phyloP scores from a whole-genome alignment of 1,140 invertebrate species.

The Forficula auricularia region DNA sequence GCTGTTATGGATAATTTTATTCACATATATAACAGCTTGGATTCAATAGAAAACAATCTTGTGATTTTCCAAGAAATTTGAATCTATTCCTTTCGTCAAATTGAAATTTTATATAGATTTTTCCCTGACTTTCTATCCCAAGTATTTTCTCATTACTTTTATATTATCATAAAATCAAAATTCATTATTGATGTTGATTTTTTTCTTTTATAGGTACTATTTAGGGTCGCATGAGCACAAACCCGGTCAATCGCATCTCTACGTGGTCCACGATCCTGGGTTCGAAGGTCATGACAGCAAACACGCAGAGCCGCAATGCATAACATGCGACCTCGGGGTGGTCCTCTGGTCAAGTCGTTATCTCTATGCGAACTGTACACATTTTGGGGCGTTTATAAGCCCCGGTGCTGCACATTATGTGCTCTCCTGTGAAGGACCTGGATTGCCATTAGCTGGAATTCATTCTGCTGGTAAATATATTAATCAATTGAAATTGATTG shows the following conservation, averaged over 20 bases:
- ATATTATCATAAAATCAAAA: no score
- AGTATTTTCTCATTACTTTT: no score
- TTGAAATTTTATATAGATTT: no score
- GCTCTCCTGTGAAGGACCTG: slow-evolving; percentile 59
- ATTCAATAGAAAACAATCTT: no score
- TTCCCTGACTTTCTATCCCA: no score
- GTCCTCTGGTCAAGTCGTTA: slow-evolving; percentile 48
- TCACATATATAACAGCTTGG: no score
- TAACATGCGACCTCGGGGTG: slow-evolving; percentile 56
- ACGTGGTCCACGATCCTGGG: slow-evolving; percentile 43
- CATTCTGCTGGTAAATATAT: slow-evolving; percentile 42
- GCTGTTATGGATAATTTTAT: no score
- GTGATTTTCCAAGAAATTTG: no score
- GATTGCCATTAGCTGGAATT: slow-evolving; percentile 55
- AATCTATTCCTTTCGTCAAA: no score
- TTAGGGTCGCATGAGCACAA: slow-evolving; percentile 57
- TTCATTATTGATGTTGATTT: background rate
- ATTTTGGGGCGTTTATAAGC: slow-evolving; percentile 45
- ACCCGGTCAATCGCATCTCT: slow-evolving; percentile 72
- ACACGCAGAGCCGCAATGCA: slow-evolving; percentile 50
- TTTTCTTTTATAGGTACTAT: slow-evolving; percentile 39
- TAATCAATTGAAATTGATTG: no score
- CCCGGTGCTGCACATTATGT: slow-evolving; percentile 36
- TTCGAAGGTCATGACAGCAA: background rate
- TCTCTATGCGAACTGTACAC: slow-evolving; percentile 62